These are phyloP conservation scores for Coilia nasus DNA, from an alignment of 2,797 vertebrate genomes.

Conservation along the genomic window DNA sequence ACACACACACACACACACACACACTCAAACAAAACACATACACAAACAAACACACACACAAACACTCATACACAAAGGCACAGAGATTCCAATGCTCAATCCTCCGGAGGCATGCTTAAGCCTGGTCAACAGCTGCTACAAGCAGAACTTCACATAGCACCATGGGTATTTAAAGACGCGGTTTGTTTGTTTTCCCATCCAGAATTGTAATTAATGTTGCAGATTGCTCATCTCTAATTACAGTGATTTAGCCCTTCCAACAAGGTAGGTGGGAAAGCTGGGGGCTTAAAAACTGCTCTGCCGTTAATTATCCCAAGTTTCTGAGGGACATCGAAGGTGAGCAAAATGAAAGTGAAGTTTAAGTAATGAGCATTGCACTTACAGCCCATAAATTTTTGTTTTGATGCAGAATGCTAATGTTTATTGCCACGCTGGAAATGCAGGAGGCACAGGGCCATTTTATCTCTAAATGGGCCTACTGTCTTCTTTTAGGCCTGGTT, in stretches of 20 bases:
- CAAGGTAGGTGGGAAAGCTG: constrained; percentile 40
- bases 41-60: background rate
- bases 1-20: too few species aligned
- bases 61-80: background rate
- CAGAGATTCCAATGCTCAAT: background rate
- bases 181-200: constrained; percentile 51
- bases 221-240: constrained; percentile 52
- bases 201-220: constrained; percentile 54
- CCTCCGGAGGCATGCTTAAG: background rate
- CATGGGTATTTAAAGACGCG: constrained; percentile 34
- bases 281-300: constrained; percentile 19
- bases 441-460: background rate
- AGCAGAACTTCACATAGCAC: constrained; percentile 18
- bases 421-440: background rate
- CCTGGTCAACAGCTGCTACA: constrained; percentile 4
- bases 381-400: background rate
- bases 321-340: background rate
- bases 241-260: constrained; percentile 48
- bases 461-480: background rate
- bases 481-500: background rate
- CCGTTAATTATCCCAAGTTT: constrained; percentile 31
- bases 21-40: background rate
- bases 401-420: background rate
- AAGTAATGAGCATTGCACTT: background rate
- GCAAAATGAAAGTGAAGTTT: constrained; percentile 16